Conservation (phyloP, 2,113 vertebrate species). For the Phrynocephalus versicolor region DNA sequence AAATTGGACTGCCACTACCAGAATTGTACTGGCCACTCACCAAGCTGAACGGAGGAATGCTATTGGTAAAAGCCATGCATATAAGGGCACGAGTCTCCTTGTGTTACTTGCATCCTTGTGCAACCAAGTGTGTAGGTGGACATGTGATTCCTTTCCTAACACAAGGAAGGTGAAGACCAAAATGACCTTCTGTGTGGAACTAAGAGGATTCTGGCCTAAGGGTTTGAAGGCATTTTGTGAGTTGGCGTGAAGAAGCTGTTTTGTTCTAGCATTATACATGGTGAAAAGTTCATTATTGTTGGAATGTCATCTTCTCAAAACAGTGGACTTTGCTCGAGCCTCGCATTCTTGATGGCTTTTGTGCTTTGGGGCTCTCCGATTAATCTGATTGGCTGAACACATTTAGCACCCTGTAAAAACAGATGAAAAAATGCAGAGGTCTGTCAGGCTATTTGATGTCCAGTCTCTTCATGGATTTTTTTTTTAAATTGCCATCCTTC, state of each 20-base stretch:
- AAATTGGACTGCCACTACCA: too few relatives aligned
- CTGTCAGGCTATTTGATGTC: slow-evolving; percentile 47
- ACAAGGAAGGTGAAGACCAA: too few relatives aligned
- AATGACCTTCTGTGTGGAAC: too few relatives aligned
- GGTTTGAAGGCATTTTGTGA: neutral
- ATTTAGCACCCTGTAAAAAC: slow-evolving; percentile 16
- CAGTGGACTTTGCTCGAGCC: accelerated
- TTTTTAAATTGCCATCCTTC: slow-evolving; percentile 34
- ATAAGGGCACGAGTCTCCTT: too few relatives aligned
- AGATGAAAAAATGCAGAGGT: slow-evolving; percentile 25
- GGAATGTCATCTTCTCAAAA: slow-evolving; percentile 19
- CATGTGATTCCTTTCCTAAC: too few relatives aligned
- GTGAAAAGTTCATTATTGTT: neutral
- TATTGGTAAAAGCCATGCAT: neutral
- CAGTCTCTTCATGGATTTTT: slow-evolving; percentile 26
- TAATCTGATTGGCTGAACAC: slow-evolving; percentile 29
- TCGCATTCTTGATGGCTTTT: neutral
- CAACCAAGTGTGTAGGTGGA: too few relatives aligned
- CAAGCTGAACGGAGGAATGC: neutral
- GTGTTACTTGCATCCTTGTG: neutral
- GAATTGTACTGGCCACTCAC: neutral
- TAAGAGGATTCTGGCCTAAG: too few relatives aligned
- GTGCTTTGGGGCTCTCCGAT: neutral
- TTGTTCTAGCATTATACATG: neutral
- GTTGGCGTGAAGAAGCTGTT: neutral